Evolutionary conservation across 2,888 invertebrate genomes (phyloP).

Genomic region (Stictocephala bisonia): DNA sequence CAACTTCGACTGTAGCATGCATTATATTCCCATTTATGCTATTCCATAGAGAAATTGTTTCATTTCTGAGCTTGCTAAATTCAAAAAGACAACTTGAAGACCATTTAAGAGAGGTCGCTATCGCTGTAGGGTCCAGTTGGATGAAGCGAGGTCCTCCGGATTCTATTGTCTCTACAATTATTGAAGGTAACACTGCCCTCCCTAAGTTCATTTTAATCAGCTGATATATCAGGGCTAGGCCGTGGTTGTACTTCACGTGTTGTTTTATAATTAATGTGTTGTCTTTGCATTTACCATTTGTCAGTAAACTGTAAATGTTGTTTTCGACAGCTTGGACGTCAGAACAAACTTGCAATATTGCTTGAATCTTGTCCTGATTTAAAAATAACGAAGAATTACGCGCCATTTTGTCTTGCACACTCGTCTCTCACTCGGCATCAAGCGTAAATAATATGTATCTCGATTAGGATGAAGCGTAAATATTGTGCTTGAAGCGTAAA

Average conservation of each 20-base stretch:
- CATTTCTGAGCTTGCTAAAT: constrained; percentile 11
- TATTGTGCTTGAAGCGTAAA: too few species aligned
- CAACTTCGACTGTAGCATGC: constrained; percentile 13
- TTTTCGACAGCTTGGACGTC: too few species aligned
- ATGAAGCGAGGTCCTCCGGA: not conserved
- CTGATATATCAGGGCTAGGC: not conserved
- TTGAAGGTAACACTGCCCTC: constrained; percentile 1
- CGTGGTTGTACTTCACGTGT: not conserved
- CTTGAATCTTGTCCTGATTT: too few species aligned
- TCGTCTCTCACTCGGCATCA: too few species aligned
- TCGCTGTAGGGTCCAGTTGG: not conserved
- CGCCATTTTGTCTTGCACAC: too few species aligned
- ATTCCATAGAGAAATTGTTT: constrained; percentile 22
- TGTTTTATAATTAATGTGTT: too few species aligned
- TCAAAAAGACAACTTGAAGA: not conserved
- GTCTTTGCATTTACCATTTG: too few species aligned
- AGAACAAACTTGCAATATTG: too few species aligned
- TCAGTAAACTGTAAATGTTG: too few species aligned
- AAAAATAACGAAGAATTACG: too few species aligned
- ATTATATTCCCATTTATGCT: not conserved
- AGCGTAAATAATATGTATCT: too few species aligned
- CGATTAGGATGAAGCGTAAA: too few species aligned
- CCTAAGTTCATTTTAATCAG: not conserved
- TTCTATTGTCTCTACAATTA: constrained; percentile 1
- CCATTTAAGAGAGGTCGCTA: not conserved